Evolutionary conservation across 2,888 invertebrate genomes (phyloP), one percentile per base, ranked within the genome.

Genomic region (Cantharis rustica): DNA sequence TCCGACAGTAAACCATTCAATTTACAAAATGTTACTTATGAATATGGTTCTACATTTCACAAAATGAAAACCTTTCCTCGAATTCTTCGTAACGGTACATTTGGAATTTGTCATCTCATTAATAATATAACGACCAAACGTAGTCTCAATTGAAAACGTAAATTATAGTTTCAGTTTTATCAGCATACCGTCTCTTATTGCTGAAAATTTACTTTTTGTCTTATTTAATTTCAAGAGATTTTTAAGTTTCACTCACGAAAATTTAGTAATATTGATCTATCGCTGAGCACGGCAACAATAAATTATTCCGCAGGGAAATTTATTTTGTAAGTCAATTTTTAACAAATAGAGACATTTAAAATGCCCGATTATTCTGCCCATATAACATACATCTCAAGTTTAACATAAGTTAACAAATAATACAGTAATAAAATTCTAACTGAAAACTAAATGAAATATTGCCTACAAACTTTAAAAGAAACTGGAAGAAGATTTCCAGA

Each of bases 1-100:
- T 70, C 70, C 69, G 70, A 47, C 47, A 69, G 47, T 64, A 74
- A 74, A 74, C 74, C 74, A 64, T 74, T 70, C 74, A 74, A 74
- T 74, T 73, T 70, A 64, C 74, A 69, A 69, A 73, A 74, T 69
- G 74, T 26, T 66, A 47, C 62, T 73, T 74, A 66, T 66, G 17
- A 17, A 17, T 63, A 63, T 63, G 63, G 63, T 17, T 17, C 63
- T 16, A 16, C 13, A 17, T 63, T 47, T 63, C 17, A n/a, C 63
- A 16, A 3, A 13, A 63, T 63, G 17, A 63, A 63, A 63, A 63
- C 63, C 47, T 47, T 47, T 47, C 47, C 47, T n/a, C 47, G 47
- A 47, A 47, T 47, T 47, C 47, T 47, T 47, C 47, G n/a, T 47
- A 47, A 47, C 47, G 7, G 7, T 47, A 47, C n/a, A 47, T 47